phyloP scores from a whole-genome alignment of 2,888 invertebrate species.

The Macroteleia sp. region DNA sequence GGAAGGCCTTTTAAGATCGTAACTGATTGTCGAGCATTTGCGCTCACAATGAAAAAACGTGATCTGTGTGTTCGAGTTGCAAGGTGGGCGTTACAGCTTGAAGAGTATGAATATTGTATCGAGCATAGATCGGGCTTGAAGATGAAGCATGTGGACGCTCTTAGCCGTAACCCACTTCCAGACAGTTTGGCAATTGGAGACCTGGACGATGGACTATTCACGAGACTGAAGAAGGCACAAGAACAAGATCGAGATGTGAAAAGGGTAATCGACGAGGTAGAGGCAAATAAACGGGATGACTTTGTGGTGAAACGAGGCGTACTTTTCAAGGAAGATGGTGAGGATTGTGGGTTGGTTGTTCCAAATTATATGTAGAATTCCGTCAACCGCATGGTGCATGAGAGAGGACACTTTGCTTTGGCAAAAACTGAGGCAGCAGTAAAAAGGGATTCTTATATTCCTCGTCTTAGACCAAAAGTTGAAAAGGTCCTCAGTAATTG shows the following conservation, averaged over 20 bases:
- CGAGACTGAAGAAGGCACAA: background rate
- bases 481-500: conserved; percentile 1
- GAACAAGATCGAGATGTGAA: background rate
- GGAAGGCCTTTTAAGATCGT: background rate
- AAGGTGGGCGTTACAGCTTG: background rate
- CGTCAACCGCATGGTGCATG: background rate
- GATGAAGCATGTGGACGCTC: conserved; percentile 48
- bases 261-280: background rate
- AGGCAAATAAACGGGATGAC: background rate
- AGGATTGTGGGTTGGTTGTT: background rate
- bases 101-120: conserved; percentile 20
- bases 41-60: background rate
- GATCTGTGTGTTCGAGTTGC: background rate
- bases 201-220: conserved; percentile 6
- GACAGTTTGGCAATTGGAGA: background rate
- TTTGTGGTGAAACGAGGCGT: background rate
- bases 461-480: background rate
- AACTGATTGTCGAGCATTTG: background rate
- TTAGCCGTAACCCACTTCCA: background rate
- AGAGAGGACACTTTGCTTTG: background rate
- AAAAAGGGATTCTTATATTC: background rate
- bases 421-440: background rate
- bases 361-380: background rate
- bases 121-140: conserved; percentile 22
- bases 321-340: background rate